Conservation (phyloP, 2,888 invertebrate genomes). For the Trissolcus japonicus region DNA sequence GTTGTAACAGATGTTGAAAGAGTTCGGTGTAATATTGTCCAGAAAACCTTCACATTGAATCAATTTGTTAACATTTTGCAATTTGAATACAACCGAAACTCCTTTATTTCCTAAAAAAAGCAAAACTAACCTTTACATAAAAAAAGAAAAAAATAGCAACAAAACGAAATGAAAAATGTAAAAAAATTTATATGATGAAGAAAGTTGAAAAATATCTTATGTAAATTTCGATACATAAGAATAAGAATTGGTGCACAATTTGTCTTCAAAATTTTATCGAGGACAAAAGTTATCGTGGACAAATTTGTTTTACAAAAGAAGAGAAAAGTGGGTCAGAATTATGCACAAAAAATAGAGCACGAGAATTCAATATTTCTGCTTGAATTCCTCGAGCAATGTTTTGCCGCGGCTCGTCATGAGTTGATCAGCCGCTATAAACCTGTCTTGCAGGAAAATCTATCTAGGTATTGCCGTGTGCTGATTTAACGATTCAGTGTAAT, state of each 20-base stretch:
- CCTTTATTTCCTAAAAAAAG: neutral
- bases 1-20: slow-evolving; percentile 52
- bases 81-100: neutral
- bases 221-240: too few species aligned
- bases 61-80: slow-evolving; percentile 10
- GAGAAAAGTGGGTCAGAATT: slow-evolving; percentile 37
- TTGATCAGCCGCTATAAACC: slow-evolving; percentile 44
- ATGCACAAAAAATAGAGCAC: slow-evolving; percentile 12
- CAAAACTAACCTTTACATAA: neutral
- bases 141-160: too few species aligned
- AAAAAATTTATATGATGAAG: too few species aligned
- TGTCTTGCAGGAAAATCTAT: slow-evolving; percentile 47
- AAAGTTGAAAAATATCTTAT: too few species aligned
- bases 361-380: slow-evolving; percentile 31
- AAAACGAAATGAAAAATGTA: too few species aligned
- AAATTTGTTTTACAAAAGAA: slow-evolving; percentile 2
- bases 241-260: neutral
- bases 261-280: neutral
- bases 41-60: slow-evolving; percentile 45
- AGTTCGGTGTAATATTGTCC: slow-evolving; percentile 41
- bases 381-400: slow-evolving; percentile 34
- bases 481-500: slow-evolving; percentile 64
- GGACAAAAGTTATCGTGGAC: too few species aligned
- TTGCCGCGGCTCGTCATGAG: slow-evolving; percentile 26
- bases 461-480: slow-evolving; percentile 61